phyloP scores from a whole-genome alignment of 2,797 vertebrate genomes.

The Amniataba percoides region DNA sequence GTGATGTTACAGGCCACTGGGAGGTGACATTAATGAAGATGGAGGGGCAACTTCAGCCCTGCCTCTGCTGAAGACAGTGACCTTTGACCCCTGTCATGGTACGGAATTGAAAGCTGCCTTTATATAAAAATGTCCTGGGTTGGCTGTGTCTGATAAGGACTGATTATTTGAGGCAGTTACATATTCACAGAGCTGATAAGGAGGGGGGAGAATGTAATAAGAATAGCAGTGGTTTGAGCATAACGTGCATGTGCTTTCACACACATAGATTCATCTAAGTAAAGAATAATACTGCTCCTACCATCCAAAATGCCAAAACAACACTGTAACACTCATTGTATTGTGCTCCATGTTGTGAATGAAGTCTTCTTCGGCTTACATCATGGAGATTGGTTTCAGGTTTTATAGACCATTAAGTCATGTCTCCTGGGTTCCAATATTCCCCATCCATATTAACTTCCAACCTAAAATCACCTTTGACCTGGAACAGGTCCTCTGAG shows the following conservation, averaged over 20 bases:
- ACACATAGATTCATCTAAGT: conserved; percentile 3
- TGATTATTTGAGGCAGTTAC: conserved; percentile 52
- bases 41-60: conserved; percentile 30
- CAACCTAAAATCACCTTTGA: conserved; percentile 67
- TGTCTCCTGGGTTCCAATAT: conserved; percentile 59
- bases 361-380: conserved; percentile 19
- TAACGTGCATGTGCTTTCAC: neutral
- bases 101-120: conserved; percentile 46
- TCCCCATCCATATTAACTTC: conserved; percentile 62
- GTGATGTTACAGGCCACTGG: conserved; percentile 48
- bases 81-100: conserved; percentile 58
- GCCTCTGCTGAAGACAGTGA: conserved; percentile 30
- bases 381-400: conserved; percentile 60
- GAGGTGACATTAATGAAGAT: conserved; percentile 58
- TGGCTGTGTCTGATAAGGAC: conserved; percentile 59
- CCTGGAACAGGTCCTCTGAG: conserved; percentile 52
- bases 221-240: conserved; percentile 10
- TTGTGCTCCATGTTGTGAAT: conserved; percentile 7
- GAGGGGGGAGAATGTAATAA: conserved; percentile 11
- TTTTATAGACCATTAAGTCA: conserved; percentile 70
- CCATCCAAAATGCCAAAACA: conserved; percentile 42
- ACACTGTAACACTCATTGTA: conserved; percentile 37
- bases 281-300: conserved; percentile 12
- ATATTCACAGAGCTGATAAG: conserved; percentile 69
- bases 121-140: conserved; percentile 45